phyloP scores from a whole-genome alignment of 2,888 invertebrate species.

The Drosophila seclusa region DNA sequence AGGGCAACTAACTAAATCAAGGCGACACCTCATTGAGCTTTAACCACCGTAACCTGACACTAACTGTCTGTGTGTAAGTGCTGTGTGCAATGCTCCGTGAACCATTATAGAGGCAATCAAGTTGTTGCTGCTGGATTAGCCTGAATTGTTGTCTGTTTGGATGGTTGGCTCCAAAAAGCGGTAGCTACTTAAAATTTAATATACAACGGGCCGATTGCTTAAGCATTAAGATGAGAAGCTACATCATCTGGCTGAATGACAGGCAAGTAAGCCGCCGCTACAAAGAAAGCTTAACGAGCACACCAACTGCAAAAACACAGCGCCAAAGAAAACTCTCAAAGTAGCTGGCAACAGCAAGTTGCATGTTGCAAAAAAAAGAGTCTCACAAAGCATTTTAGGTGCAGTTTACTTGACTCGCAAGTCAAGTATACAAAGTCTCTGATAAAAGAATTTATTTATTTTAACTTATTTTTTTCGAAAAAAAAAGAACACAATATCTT shows the following conservation, averaged over 20 bases:
- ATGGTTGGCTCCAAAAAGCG: conserved; percentile 26
- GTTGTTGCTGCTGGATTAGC: conserved; percentile 17
- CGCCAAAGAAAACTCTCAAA: conserved; percentile 36
- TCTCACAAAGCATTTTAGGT: conserved; percentile 55
- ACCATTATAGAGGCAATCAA: conserved; percentile 65
- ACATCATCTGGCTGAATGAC: conserved; percentile 34
- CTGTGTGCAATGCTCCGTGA: conserved; percentile 60
- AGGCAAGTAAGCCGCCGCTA: conserved; percentile 46
- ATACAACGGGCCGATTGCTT: conserved; percentile 56
- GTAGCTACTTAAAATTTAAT: conserved; percentile 67
- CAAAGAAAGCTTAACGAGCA: conserved; percentile 65
- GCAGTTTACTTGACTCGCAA: conserved; percentile 64
- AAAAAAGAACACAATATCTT: conserved; percentile 38
- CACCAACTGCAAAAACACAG: conserved; percentile 42
- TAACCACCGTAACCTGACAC: conserved; percentile 65
- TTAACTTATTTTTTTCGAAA: conserved; percentile 56
- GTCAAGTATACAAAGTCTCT: conserved; percentile 45
- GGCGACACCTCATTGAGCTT: conserved; percentile 73
- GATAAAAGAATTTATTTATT: conserved; percentile 58
- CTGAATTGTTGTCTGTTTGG: conserved; percentile 3
- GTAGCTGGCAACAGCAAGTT: conserved; percentile 13
- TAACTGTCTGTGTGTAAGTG: conserved; percentile 10
- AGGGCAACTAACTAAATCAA: conserved; percentile 61
- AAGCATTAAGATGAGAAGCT: conserved; percentile 55
- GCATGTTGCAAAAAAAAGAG: conserved; percentile 22